Evolutionary conservation across 2,888 invertebrate genomes (phyloP).

Genomic region (Chymomyza fuscimana): DNA sequence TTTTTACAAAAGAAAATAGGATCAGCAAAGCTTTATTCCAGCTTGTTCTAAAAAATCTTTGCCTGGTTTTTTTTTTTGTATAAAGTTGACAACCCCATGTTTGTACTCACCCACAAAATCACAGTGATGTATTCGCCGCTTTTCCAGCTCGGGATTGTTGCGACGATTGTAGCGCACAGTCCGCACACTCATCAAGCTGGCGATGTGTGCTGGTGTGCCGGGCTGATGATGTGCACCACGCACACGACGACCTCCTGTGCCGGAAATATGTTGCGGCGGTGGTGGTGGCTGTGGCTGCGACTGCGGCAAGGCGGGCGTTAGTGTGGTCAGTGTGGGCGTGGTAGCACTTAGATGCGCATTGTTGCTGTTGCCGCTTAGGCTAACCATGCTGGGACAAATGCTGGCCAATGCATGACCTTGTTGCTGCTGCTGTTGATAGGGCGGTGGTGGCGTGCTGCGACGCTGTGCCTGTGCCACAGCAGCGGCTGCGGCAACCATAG

Average conservation of each 20-base stretch:
- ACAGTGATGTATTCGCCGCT: conserved; percentile 96
- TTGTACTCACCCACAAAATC: conserved; percentile 91
- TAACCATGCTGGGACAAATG: conserved; percentile 72
- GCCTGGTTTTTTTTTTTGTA: no score
- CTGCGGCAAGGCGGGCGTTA: conserved; percentile 59
- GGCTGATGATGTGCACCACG: conserved; percentile 70
- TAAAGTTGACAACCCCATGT: background rate
- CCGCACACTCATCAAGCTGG: conserved; percentile 76
- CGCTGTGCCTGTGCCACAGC: conserved; percentile 71
- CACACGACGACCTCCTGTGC: conserved; percentile 30
- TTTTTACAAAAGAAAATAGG: no score
- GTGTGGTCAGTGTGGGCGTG: conserved; percentile 63
- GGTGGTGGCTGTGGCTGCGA: conserved; percentile 20
- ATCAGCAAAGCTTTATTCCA: no score
- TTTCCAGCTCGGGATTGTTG: conserved; percentile 98
- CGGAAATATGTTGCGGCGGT: conserved; percentile 11
- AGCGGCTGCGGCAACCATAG: conserved; percentile 83
- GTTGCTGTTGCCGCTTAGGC: conserved; percentile 31
- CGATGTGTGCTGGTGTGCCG: conserved; percentile 75
- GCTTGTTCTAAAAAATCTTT: no score
- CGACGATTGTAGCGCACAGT: conserved; percentile 91
- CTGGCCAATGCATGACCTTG: conserved; percentile 72
- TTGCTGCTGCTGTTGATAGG: conserved; percentile 70
- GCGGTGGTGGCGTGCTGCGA: conserved; percentile 76
- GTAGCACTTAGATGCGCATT: conserved; percentile 42